A percentile compares a stretch with the other conserved stretches of the same genome.
phyloP scores from a whole-genome alignment of 1,140 invertebrate species.

The Psilanteris sp. region DNA sequence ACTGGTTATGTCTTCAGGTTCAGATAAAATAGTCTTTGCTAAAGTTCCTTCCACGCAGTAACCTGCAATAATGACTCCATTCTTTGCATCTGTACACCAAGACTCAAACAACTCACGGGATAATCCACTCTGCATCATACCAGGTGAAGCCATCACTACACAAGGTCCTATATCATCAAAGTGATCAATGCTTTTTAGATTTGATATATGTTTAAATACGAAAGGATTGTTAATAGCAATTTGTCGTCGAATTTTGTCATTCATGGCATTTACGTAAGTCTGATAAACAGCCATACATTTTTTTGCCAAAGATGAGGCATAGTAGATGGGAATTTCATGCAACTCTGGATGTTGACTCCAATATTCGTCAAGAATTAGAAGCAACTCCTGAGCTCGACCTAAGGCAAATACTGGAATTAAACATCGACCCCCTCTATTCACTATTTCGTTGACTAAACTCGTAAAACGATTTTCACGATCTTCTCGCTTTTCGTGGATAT shows the following conservation, averaged over 20 bases:
- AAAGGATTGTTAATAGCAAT: conserved; percentile 99
- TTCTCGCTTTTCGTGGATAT: conserved; percentile 99
- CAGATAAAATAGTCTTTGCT: conserved; percentile 97
- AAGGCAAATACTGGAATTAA: conserved; percentile 99
- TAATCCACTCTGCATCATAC: conserved; percentile 99
- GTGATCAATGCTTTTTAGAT: conserved; percentile 99
- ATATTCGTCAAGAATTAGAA: conserved; percentile 98
- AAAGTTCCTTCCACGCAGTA: conserved; percentile 99
- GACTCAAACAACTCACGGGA: conserved; percentile 98
- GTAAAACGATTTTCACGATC: conserved; percentile 98
- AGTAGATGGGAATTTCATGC: conserved; percentile 99
- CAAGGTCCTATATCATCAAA: conserved; percentile 99
- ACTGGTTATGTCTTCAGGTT: conserved; percentile 98
- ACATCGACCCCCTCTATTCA: conserved; percentile 96
- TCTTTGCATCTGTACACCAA: conserved; percentile 99
- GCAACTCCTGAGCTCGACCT: conserved; percentile 97
- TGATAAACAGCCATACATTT: conserved; percentile 99
- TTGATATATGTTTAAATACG: conserved; percentile 99
- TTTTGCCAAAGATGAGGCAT: conserved; percentile 98
- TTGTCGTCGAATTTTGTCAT: conserved; percentile 96
- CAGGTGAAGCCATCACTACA: conserved; percentile 99
- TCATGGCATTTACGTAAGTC: conserved; percentile 99
- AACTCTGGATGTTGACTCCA: conserved; percentile 99
- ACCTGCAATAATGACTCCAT: conserved; percentile 98
- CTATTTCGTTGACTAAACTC: conserved; percentile 96